A percentile compares a stretch with the other conserved stretches of the same genome.
Conservation (phyloP, 2,113 vertebrate genomes). For the Zosterops hypoxanthus region DNA sequence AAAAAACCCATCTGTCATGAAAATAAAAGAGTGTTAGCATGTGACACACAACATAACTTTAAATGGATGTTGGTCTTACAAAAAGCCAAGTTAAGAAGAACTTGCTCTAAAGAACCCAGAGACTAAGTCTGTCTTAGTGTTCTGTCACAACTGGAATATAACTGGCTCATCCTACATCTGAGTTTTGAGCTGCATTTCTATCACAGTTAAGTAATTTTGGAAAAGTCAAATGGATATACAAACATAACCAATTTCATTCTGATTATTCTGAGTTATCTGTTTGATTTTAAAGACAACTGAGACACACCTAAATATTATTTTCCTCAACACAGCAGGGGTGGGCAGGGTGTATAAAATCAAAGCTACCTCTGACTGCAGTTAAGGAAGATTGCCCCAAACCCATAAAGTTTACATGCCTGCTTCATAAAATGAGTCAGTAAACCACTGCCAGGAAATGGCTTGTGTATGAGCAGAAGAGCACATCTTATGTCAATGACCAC, state of each 20-base stretch:
- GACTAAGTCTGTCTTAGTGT: background rate
- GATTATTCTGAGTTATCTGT: background rate
- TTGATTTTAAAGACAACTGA: background rate
- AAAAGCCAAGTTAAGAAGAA: background rate
- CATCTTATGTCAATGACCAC: background rate
- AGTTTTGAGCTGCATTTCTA: background rate
- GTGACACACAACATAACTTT: background rate
- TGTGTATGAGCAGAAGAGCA: background rate
- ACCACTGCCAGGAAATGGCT: conserved; percentile 39
- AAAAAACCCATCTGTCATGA: background rate
- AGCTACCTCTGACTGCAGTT: background rate
- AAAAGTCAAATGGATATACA: background rate
- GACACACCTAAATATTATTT: background rate
- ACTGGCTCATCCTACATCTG: background rate
- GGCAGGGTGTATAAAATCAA: background rate
- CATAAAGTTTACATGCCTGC: background rate
- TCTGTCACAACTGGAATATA: background rate
- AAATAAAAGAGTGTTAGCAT: background rate
- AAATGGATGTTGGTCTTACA: background rate
- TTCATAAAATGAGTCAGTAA: conserved; percentile 44
- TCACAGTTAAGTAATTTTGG: background rate
- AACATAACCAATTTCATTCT: background rate
- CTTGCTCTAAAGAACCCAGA: background rate
- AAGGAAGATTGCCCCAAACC: background rate
- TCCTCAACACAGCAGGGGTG: background rate